Evolutionary conservation across 2,888 invertebrate genomes (phyloP), one percentile per base, ranked within the genome.

Genomic region (Pollenia griseotomentosa): DNA sequence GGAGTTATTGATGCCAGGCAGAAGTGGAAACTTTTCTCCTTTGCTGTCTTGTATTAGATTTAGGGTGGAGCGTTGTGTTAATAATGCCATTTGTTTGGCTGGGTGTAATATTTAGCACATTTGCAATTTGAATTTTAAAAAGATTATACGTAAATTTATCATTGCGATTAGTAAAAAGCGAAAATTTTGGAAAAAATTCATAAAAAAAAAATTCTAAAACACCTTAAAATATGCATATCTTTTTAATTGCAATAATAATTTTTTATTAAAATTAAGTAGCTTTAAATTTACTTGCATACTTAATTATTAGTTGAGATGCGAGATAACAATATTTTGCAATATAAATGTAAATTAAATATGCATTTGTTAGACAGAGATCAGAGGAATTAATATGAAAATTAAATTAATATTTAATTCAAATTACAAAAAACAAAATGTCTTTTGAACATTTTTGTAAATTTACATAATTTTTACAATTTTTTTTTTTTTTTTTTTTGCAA

Each of bases 101-200:
- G 63, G 33, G 40, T 63, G 33, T 75, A 74, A 33, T 23, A 63
- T 70, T 79, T 59, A 66, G 73, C 84, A 65, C 68, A 84, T 74
- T 84, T 74, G 66, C 73, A 55, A 53, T 79, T 84, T 83, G 75
- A 75, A 77, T 83, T 83, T 82, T 75, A 75, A 83, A 70, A 68
- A 61, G 79, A 59, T 74, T 84, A 66, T 59, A 19, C 8, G 53
- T 65, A 65, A 84, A 79, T 73, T 59, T 84, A 83, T 77, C n/a
- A 57, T 23, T 73, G 19, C 73, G n/a, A 63, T 55, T 51, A 61
- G 51, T 23, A 74, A 61, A 68, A 61, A 46, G n/a, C 42, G 53
- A 19, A 70, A 70, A 63, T 83, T 77, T 77, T 83, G 0, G 4
- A 55, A 42, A 40, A 40, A 40, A 61, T n/a, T 14, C 8, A 63